Evolutionary conservation across 2,797 vertebrate genomes (phyloP).

Genomic region (Eulemur albifrons): DNA sequence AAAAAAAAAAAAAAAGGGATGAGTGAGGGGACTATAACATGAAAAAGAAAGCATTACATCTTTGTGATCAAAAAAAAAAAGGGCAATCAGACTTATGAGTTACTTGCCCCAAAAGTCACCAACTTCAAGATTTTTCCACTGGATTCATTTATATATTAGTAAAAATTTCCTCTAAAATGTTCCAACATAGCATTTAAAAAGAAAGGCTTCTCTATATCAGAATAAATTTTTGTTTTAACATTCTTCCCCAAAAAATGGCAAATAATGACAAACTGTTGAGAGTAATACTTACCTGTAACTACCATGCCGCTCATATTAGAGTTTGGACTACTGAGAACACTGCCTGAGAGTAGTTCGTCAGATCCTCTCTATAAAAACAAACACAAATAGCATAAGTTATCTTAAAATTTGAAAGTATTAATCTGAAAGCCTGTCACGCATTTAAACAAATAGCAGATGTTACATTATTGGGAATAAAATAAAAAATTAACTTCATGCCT

Average conservation of each 20-base stretch:
- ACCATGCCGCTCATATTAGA: slow-evolving; percentile 95
- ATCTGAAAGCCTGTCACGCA: not conserved
- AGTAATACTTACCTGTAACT: slow-evolving; percentile 93
- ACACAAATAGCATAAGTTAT: slow-evolving; percentile 77
- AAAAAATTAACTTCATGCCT: not conserved
- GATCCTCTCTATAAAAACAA: slow-evolving; percentile 94
- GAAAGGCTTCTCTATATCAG: slow-evolving; percentile 1
- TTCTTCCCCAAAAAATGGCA: slow-evolving; percentile 70
- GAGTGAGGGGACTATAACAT: not conserved
- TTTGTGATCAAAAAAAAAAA: not conserved
- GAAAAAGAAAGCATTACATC: not conserved
- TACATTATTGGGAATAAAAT: not conserved
- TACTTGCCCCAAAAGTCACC: not conserved
- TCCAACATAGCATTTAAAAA: slow-evolving; percentile 25
- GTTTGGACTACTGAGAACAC: slow-evolving; percentile 96
- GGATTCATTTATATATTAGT: not conserved
- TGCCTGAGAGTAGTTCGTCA: slow-evolving; percentile 95
- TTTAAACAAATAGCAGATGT: not conserved
- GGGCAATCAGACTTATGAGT: not conserved
- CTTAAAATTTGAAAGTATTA: slow-evolving; percentile 67
- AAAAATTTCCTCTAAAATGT: not conserved
- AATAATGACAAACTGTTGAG: slow-evolving; percentile 58
- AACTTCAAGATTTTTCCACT: not conserved
- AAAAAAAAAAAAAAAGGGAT: not conserved
- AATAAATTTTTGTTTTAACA: not conserved